These are phyloP conservation scores for Mus spretus DNA, from an alignment of 2,797 vertebrate genomes.

Conservation along the genomic window DNA sequence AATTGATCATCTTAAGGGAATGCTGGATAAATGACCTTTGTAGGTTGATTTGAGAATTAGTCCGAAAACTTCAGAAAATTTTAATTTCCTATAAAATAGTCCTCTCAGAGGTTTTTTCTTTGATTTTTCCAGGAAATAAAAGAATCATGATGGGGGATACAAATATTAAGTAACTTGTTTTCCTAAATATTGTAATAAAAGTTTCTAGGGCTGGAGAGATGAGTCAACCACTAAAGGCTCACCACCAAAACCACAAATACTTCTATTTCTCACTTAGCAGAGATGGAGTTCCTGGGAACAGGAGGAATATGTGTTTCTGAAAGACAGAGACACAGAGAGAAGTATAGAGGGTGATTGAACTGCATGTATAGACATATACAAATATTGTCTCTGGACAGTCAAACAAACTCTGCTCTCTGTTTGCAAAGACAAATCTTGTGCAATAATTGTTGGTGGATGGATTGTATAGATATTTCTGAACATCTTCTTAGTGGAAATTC, in stretches of 20 bases:
- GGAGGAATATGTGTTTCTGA: not conserved
- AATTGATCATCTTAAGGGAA: not conserved
- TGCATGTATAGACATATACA: too few relatives aligned
- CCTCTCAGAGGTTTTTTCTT: not conserved
- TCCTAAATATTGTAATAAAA: not conserved
- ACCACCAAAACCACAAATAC: not conserved
- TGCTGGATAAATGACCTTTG: not conserved
- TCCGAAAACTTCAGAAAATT: not conserved
- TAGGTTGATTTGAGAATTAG: not conserved
- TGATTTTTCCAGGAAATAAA: not conserved
- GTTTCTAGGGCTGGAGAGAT: too few relatives aligned
- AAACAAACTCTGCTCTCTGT: not conserved
- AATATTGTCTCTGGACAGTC: not conserved
- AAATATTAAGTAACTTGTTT: not conserved
- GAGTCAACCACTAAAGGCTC: too few relatives aligned
- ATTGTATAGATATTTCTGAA: not conserved
- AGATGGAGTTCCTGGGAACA: not conserved
- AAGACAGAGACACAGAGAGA: not conserved
- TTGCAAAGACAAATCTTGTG: not conserved
- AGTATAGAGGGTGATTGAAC: not conserved
- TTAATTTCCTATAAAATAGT: not conserved
- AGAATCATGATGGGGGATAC: not conserved
- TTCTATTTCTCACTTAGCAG: not conserved
- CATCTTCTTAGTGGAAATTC: not conserved
- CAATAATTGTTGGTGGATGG: not conserved